Percentiles rank a stretch among this genome's conserved stretches.
These are phyloP conservation scores for Ptychochromis oligacanthus DNA, from an alignment of 2,113 vertebrate genomes.

Conservation along the genomic window DNA sequence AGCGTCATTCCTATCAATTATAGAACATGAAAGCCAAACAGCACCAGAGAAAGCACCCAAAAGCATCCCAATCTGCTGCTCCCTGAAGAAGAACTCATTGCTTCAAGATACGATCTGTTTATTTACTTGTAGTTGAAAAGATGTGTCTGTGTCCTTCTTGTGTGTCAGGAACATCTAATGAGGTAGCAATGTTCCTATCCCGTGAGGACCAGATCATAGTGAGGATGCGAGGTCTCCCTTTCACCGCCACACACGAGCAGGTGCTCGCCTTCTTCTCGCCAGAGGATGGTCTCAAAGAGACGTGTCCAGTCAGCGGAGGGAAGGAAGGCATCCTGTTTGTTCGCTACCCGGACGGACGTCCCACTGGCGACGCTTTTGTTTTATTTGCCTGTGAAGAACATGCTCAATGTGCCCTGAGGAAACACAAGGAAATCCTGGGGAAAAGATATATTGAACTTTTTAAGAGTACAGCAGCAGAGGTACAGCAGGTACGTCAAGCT, in stretches of 20 bases:
- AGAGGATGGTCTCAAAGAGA: constrained; percentile 62
- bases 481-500: constrained; percentile 87
- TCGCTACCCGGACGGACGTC: constrained; percentile 93
- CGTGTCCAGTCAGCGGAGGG: constrained; percentile 88
- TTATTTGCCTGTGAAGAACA: constrained; percentile 95
- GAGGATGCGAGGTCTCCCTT: constrained; percentile 93
- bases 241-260: constrained; percentile 90
- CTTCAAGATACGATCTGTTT: neutral
- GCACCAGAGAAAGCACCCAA: no score
- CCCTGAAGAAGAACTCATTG: neutral
- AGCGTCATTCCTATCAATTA: neutral
- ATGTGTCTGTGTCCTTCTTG: constrained; percentile 15
- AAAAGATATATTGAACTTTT: constrained; percentile 98
- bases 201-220: constrained; percentile 94
- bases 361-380: constrained; percentile 96
- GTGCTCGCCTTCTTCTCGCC: constrained; percentile 88
- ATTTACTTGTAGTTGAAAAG: neutral
- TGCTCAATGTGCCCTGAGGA: constrained; percentile 92
- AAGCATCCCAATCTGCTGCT: neutral
- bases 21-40: neutral
- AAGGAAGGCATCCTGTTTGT: constrained; percentile 89
- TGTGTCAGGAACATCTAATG: constrained; percentile 90
- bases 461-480: constrained; percentile 95
- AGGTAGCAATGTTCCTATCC: constrained; percentile 93
- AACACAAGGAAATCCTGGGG: constrained; percentile 95